Base-by-base conservation (phyloP, 1,140 invertebrate species). In the Teleopsis dalmanni region DNA sequence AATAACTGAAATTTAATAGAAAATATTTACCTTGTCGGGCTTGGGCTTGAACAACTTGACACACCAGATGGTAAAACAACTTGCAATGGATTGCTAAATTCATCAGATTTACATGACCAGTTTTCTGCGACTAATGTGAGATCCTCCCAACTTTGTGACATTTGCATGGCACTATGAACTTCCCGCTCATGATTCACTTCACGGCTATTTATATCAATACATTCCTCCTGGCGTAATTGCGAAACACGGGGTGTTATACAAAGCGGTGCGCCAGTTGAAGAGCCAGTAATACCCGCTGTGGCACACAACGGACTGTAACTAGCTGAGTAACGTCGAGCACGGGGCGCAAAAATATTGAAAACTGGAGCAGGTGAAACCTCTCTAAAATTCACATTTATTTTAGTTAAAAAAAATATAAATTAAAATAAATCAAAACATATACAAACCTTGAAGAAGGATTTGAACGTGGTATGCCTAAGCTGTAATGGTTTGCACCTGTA, bases 121-220 rank as follows among this genome's bases (percentile, higher is more conserved):
- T 75, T 76, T 58, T 82, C 81, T 4, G 77, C 76, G 51, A 89
- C 83, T 23, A 92, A 72, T 0, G 84, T 84, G 4, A 93, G 75
- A 73, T 92, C 88, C 70, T 92, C 88, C 78, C 86, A 91, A 14
- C 88, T 91, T 64, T 88, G 88, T 2, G 88, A 91, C 72, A 93
- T 91, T 69, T 88, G 85, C 78, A 94, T 88, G 52, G 87, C 83
- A 60, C 82, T 84, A 62, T 91, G 86, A 43, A 90, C 78, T 73
- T 92, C 88, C 37, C 84, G 79, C 75, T 95, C 90, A 71, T 91
- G 88, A n/a, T 87, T 88, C 34, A 85, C 82, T 73, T 94, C 91
- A 41, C 88, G 75, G 37, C 79, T 81, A 57, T 87, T 85, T 3
- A 86, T 77, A 65, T 91, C 88, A 21, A 87, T 81, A 61, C 86